Conservation (phyloP, 2,113 vertebrate genomes). For the Gymnobelideus leadbeateri region DNA sequence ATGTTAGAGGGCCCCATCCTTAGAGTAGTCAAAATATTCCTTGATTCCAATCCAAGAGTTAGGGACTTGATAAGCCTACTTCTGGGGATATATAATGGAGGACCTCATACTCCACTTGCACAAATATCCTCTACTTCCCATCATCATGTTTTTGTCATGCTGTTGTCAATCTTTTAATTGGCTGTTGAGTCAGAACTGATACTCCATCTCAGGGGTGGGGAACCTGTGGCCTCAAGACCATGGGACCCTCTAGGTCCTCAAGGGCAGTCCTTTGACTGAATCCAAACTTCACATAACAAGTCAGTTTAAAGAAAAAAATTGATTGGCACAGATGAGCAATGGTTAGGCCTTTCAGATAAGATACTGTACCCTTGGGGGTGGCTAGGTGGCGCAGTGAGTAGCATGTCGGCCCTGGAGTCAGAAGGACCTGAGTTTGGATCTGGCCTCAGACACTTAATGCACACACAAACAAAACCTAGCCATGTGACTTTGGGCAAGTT, state of each 20-base stretch:
- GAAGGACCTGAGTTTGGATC: too few species aligned
- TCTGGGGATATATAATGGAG: not conserved
- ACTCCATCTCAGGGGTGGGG: too few species aligned
- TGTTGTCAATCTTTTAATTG: not conserved
- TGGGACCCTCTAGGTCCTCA: too few species aligned
- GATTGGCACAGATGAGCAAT: not conserved
- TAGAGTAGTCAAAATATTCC: not conserved
- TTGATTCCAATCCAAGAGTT: not conserved
- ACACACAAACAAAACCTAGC: too few species aligned
- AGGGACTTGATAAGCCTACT: not conserved
- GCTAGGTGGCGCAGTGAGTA: too few species aligned
- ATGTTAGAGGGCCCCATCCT: not conserved
- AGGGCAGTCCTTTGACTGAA: too few species aligned
- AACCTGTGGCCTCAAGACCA: too few species aligned
- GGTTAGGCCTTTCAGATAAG: not conserved
- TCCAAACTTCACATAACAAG: too few species aligned
- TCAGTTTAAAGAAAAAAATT: not conserved
- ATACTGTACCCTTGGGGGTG: not conserved
- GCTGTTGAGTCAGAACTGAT: not conserved
- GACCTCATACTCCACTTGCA: not conserved
- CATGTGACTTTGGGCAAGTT: too few species aligned
- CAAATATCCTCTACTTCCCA: not conserved
- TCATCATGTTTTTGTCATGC: not conserved
- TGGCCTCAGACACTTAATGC: too few species aligned
- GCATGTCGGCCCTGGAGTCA: too few species aligned